Evolutionary conservation across 2,113 vertebrate species (phyloP), one percentile per base, ranked within the genome.

Genomic region (Sapajus apella): DNA sequence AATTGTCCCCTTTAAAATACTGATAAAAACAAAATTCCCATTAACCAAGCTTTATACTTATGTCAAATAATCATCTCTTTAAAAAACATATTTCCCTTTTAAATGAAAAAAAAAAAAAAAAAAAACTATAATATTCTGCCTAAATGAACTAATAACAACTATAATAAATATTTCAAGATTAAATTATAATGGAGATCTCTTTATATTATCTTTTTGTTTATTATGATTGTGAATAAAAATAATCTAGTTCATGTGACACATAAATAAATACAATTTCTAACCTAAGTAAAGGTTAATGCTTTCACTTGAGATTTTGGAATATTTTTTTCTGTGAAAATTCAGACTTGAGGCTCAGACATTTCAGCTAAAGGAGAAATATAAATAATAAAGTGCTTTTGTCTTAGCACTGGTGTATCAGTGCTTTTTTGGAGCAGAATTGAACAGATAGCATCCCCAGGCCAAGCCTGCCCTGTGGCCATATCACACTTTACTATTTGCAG

Each of bases 21-120:
- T 95, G 52, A n/a, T 76, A 73, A 66, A 97, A 96, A 55, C 52
- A 73, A 81, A 97, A 37, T 56, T 95, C 95, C 72, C 70, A 90
- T 52, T 8, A 20, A 88, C 52, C 35, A 68, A 64, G 43, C 27
- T 97, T 95, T 95, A 61, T 93, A 87, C 64, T 5, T 45, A 86
- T 73, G 79, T 73, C 83, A 92, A 86, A 84, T 75, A 85, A 94
- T 83, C 55, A 95, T 90, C 35, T 6, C 30, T 14, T 68, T 75
- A 94, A 56, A 64, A 85, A 84, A 20, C 76, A 32, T 64, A 35
- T 92, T 96, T 96, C 88, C 13, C 52, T 96, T 95, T 77, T 91
- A 94, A 94, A 95, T 86, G 35, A 30, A 80, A 64, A 84, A 37
- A 93, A 30, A 64, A 84, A 37, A 93, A 30, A 70, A 91, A 80